Percentiles rank a stretch among this genome's conserved stretches.
Conservation (phyloP, 2,797 vertebrate genomes). For the Odontamblyopus lacepedii region DNA sequence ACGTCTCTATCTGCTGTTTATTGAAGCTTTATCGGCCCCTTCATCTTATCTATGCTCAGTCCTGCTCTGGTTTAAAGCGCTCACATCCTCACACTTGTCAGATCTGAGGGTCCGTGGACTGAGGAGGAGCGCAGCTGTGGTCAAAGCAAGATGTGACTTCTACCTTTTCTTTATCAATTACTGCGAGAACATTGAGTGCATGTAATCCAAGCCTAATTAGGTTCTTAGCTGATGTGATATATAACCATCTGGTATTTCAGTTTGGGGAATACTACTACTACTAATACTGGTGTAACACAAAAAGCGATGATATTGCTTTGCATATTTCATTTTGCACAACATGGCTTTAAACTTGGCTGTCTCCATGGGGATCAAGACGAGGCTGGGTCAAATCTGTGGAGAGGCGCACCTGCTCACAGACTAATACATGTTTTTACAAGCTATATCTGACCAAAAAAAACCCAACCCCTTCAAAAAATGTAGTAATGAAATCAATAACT, state of each 20-base stretch:
- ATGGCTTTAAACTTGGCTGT: too few species aligned
- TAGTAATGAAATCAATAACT: too few species aligned
- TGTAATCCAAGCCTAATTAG: background rate
- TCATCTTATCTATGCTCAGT: slow-evolving; percentile 38
- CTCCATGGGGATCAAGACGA: background rate
- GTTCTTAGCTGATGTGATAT: background rate
- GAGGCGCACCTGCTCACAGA: background rate
- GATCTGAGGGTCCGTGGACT: slow-evolving; percentile 10
- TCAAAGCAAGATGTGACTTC: background rate
- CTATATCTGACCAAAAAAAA: too few species aligned
- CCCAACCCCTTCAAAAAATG: too few species aligned
- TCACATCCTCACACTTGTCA: slow-evolving; percentile 10
- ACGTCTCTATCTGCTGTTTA: slow-evolving; percentile 46
- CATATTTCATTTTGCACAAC: too few species aligned
- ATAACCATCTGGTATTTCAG: background rate
- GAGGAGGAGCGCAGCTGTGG: background rate
- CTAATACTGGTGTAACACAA: background rate
- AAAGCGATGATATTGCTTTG: too few species aligned
- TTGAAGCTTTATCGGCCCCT: slow-evolving; percentile 54
- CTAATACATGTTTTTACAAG: background rate
- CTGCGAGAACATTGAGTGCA: background rate
- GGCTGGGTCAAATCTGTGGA: too few species aligned
- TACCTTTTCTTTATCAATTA: background rate
- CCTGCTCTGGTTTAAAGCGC: slow-evolving; percentile 40
- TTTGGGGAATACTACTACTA: background rate